Evolutionary conservation across 1,140 invertebrate genomes (phyloP).

Genomic region (Acromyrmex echinatior): DNA sequence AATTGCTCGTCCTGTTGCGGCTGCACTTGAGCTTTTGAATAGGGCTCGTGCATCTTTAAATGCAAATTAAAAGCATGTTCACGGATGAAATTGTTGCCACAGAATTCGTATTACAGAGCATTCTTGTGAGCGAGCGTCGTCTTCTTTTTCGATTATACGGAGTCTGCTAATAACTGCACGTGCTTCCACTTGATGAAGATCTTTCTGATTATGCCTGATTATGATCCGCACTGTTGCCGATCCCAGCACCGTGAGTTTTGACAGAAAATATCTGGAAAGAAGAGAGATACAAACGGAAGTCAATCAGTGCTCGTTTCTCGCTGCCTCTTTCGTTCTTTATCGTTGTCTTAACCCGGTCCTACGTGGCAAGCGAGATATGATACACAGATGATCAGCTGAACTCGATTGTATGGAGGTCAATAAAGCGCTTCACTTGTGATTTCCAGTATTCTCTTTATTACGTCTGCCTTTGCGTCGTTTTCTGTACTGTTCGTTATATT

Average conservation of each 20-base stretch:
- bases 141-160: constrained; percentile 68
- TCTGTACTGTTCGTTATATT: constrained; percentile 7
- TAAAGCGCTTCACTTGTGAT: constrained; percentile 65
- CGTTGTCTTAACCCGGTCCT: constrained; percentile 12
- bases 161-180: constrained; percentile 73
- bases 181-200: constrained; percentile 74
- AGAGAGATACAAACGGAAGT: constrained; percentile 82
- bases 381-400: constrained; percentile 36
- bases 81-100: constrained; percentile 83
- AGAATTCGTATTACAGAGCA: constrained; percentile 79
- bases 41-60: constrained; percentile 65
- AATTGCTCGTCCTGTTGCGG: constrained; percentile 65
- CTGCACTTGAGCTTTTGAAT: neutral
- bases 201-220: constrained; percentile 51
- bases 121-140: constrained; percentile 65
- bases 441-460: constrained; percentile 70
- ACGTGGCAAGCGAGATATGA: constrained; percentile 46
- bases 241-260: constrained; percentile 80
- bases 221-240: constrained; percentile 68
- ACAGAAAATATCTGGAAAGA: constrained; percentile 85
- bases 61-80: constrained; percentile 82
- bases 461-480: neutral
- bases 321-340: constrained; percentile 17
- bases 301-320: constrained; percentile 68
- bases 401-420: constrained; percentile 38